Evolutionary conservation across 2,113 vertebrate species (phyloP).

Genomic region (Taurulus bubalis): DNA sequence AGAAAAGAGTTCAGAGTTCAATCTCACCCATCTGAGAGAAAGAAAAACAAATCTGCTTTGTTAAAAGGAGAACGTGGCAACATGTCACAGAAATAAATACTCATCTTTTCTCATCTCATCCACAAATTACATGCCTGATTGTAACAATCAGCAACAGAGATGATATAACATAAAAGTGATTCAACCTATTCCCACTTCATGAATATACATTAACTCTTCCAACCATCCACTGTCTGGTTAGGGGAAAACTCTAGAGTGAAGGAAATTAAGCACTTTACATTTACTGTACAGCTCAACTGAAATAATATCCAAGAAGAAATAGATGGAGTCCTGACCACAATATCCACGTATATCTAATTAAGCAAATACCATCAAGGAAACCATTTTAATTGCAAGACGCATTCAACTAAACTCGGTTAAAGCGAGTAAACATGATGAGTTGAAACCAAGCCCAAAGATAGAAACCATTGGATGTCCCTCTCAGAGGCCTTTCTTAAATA

Average conservation of each 20-base stretch:
- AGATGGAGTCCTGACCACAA: neutral
- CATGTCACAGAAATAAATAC: conserved; percentile 28
- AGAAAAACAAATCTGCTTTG: neutral
- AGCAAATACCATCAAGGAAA: neutral
- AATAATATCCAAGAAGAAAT: conserved; percentile 19
- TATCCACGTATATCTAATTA: neutral
- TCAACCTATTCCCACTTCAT: conserved; percentile 70
- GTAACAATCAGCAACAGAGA: conserved; percentile 60
- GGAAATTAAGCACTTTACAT: conserved; percentile 42
- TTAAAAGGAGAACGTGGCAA: conserved; percentile 27
- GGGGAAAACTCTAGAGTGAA: conserved; percentile 7
- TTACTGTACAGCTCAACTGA: conserved; percentile 29
- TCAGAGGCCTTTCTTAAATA: conserved; percentile 32
- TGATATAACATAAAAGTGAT: conserved; percentile 60
- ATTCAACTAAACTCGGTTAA: conserved; percentile 19
- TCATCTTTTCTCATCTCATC: conserved; percentile 10
- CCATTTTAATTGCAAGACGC: neutral
- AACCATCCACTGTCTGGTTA: conserved; percentile 38
- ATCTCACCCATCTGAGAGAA: neutral
- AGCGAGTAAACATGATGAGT: neutral
- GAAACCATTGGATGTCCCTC: conserved; percentile 11
- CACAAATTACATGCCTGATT: conserved; percentile 57
- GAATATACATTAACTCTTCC: conserved; percentile 66
- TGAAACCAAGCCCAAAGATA: conserved; percentile 26
- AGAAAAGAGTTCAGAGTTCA: conserved; percentile 42